phyloP scores from a whole-genome alignment of 2,113 vertebrate species.

The Gallinago undulata region DNA sequence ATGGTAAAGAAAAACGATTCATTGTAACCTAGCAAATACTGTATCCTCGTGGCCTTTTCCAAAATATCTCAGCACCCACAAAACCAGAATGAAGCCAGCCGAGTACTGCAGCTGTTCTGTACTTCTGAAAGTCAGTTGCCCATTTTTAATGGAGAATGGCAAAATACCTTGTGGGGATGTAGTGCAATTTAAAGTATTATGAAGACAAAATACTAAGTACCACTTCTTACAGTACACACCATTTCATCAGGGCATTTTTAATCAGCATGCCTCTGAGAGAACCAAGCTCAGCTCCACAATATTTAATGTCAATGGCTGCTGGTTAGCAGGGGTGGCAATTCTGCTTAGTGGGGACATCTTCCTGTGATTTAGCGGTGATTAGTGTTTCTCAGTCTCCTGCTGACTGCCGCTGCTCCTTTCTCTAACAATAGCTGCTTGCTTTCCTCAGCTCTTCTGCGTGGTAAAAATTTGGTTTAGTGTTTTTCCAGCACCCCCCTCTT shows the following conservation, averaged over 20 bases:
- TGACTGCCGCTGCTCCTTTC: constrained; percentile 1
- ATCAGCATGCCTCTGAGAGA: constrained; percentile 55
- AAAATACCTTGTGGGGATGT: constrained; percentile 34
- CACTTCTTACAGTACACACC: constrained; percentile 49
- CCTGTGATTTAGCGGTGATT: constrained; percentile 65
- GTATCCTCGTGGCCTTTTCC: not conserved
- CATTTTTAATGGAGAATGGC: constrained; percentile 39
- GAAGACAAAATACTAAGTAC: constrained; percentile 57
- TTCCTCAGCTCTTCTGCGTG: not conserved
- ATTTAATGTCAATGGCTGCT: constrained; percentile 55
- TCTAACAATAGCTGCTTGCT: constrained; percentile 27
- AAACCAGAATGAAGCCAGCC: not conserved
- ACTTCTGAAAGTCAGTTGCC: not conserved
- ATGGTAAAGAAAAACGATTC: not conserved
- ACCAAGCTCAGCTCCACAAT: constrained; percentile 20
- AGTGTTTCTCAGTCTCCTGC: constrained; percentile 51
- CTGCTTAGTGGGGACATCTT: constrained; percentile 64
- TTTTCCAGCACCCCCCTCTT: not conserved
- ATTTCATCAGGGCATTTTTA: constrained; percentile 62
- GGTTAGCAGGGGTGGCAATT: constrained; percentile 66
- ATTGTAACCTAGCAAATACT: not conserved
- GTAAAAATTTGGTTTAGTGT: not conserved
- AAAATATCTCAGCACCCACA: not conserved
- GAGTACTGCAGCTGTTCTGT: not conserved
- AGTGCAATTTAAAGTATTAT: constrained; percentile 36